These are phyloP conservation scores for Heliconius melpomene DNA, from an alignment of 1,140 invertebrate genomes.

Conservation along the genomic window DNA sequence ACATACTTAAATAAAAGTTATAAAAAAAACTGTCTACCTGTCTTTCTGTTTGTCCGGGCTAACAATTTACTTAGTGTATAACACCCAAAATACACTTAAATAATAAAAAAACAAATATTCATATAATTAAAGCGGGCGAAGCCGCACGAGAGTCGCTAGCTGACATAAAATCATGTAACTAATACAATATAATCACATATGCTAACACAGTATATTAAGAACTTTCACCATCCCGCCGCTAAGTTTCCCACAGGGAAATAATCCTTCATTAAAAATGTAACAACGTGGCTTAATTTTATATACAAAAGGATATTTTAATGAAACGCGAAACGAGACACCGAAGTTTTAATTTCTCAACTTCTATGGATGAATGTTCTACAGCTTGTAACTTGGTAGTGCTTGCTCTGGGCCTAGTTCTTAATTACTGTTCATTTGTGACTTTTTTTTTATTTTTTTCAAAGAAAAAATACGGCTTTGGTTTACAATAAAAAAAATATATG, in stretches of 20 bases:
- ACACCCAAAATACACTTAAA: too few species aligned
- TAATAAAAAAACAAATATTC: too few species aligned
- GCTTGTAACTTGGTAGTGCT: conserved; percentile 1
- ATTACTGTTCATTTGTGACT: background rate
- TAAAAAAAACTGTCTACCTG: too few species aligned
- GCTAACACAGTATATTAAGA: conserved; percentile 18
- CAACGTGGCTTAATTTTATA: conserved; percentile 41
- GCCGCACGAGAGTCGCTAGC: too few species aligned
- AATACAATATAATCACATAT: conserved; percentile 20
- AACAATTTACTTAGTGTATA: too few species aligned
- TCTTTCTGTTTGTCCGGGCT: too few species aligned
- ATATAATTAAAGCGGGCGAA: too few species aligned
- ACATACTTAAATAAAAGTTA: too few species aligned
- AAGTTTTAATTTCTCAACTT: conserved; percentile 35
- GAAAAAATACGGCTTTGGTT: background rate
- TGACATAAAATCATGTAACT: background rate
- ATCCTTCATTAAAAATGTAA: conserved; percentile 50
- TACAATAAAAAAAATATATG: background rate
- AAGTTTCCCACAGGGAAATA: conserved; percentile 41
- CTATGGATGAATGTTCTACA: conserved; percentile 6
- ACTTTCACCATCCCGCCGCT: conserved; percentile 25
- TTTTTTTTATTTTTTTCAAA: background rate
- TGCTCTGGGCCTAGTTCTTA: conserved; percentile 19
- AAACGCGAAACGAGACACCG: conserved; percentile 41
- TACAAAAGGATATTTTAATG: conserved; percentile 50